phyloP scores from a whole-genome alignment of 2,113 vertebrate species.

The Ciconia stormi region DNA sequence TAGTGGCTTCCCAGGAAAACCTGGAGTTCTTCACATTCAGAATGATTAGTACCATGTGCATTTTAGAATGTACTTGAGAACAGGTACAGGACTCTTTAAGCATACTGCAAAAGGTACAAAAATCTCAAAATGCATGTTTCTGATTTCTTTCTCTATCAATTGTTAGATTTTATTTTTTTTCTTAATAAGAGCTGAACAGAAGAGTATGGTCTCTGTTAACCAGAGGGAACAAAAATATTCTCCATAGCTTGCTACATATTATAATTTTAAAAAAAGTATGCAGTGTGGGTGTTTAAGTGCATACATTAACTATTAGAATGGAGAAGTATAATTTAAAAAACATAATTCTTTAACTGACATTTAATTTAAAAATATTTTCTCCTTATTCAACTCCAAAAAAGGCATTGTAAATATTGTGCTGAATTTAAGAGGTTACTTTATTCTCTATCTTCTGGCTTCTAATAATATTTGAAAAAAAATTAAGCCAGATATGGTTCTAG shows the following conservation, averaged over 20 bases:
- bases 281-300: background rate
- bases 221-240: background rate
- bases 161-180: background rate
- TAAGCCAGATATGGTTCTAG: background rate
- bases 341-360: background rate
- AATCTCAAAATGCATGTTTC: background rate
- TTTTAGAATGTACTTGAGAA: background rate
- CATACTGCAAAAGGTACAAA: background rate
- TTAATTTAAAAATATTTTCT: background rate
- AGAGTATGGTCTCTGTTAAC: background rate
- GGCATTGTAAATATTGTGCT: background rate
- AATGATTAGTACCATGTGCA: background rate
- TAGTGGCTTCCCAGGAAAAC: background rate
- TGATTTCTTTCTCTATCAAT: background rate
- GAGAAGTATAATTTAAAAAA: background rate
- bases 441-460: background rate
- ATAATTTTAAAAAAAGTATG: background rate
- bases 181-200: background rate
- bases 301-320: background rate
- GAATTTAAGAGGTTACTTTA: background rate
- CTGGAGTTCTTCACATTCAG: background rate
- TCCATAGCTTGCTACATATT: background rate
- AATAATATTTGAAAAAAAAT: background rate
- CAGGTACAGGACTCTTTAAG: background rate
- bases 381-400: background rate